phyloP scores from a whole-genome alignment of 2,113 vertebrate species.

The Dolichallabes microphthalmus region DNA sequence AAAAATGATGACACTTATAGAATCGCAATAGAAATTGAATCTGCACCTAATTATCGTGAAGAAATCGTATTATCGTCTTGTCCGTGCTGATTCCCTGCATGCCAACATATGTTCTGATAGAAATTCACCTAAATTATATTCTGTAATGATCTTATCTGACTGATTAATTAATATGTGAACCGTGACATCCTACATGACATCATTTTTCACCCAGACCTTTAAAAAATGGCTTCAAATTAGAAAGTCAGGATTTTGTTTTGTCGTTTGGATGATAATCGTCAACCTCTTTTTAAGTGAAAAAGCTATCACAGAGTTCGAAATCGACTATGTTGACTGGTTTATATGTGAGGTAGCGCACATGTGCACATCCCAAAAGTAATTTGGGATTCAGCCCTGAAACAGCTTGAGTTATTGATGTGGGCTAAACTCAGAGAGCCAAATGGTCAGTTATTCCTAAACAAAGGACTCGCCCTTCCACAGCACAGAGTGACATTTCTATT shows the following conservation, averaged over 20 bases:
- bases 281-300: neutral
- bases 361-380: neutral
- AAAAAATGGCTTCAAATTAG: neutral
- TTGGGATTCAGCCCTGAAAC: conserved; percentile 6
- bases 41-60: too few species aligned
- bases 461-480: neutral
- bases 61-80: too few species aligned
- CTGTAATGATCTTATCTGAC: neutral
- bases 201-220: neutral
- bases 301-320: neutral
- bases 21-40: too few species aligned
- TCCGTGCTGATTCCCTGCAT: neutral
- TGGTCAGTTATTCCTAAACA: conserved; percentile 29
- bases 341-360: neutral
- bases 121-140: neutral
- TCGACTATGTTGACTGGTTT: neutral
- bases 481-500: neutral
- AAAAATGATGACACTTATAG: too few species aligned
- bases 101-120: neutral
- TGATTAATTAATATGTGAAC: neutral
- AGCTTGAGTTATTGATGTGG: conserved; percentile 1
- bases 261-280: neutral
- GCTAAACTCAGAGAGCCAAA: neutral
- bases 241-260: neutral
- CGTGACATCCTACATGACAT: neutral